Evolutionary conservation across 2,888 invertebrate species (phyloP).

Genomic region (Ormyrus thymus): DNA sequence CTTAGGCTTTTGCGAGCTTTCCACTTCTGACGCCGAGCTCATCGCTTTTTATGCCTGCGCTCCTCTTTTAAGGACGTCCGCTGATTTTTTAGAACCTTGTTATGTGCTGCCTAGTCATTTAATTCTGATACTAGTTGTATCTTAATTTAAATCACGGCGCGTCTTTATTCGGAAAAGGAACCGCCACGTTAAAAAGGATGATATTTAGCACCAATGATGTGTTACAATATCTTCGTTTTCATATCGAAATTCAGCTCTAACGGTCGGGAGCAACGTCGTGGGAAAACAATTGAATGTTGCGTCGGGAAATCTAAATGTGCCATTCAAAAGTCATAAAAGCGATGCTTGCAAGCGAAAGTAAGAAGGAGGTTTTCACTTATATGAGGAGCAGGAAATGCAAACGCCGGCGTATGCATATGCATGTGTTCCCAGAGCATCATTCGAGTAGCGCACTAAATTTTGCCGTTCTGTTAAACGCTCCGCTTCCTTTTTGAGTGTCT

Average conservation of each 20-base stretch:
- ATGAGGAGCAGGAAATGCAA: constrained; percentile 44
- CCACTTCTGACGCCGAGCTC: constrained; percentile 21
- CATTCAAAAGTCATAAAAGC: constrained; percentile 41
- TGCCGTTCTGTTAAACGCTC: constrained; percentile 15
- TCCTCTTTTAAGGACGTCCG: too few relatives aligned
- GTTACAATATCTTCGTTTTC: too few relatives aligned
- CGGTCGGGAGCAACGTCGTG: constrained; percentile 10
- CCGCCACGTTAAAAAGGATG: too few relatives aligned
- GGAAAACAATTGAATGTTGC: constrained; percentile 3
- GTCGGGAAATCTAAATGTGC: constrained; percentile 17
- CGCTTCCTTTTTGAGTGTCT: constrained; percentile 34
- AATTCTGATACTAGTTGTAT: too few relatives aligned
- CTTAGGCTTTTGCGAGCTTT: not conserved
- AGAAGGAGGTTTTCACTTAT: constrained; percentile 28
- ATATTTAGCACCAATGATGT: too few relatives aligned
- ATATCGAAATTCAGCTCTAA: too few relatives aligned
- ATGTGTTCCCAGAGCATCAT: constrained; percentile 35
- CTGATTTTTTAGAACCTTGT: too few relatives aligned
- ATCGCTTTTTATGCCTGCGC: constrained; percentile 19
- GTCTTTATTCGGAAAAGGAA: too few relatives aligned
- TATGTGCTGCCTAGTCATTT: too few relatives aligned
- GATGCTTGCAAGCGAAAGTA: constrained; percentile 27
- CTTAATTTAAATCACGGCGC: too few relatives aligned
- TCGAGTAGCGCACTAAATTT: constrained; percentile 6
- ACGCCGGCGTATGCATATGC: constrained; percentile 33